Percentiles rank a stretch among this genome's conserved stretches.
Evolutionary conservation across 2,113 vertebrate species (phyloP).

Genomic region (Bufo bufo): DNA sequence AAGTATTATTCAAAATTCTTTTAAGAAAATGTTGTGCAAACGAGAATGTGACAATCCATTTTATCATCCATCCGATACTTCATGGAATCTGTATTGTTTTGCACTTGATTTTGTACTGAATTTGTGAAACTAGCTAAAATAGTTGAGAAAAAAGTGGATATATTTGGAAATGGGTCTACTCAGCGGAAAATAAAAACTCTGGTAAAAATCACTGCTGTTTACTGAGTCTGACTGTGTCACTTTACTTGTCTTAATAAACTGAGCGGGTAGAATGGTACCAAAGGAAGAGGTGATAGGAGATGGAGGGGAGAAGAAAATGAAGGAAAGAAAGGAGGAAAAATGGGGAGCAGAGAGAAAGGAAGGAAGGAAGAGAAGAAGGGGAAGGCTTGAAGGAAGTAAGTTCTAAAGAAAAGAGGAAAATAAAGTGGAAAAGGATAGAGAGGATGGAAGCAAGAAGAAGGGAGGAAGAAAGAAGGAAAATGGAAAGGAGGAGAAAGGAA

Average conservation of each 20-base stretch:
- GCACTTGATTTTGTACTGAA: constrained; percentile 64
- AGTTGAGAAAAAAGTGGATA: constrained; percentile 60
- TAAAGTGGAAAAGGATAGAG: not conserved
- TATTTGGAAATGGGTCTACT: constrained; percentile 60
- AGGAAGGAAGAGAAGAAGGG: not conserved
- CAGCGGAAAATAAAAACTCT: constrained; percentile 59
- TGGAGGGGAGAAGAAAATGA: not conserved
- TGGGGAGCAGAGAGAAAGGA: not conserved
- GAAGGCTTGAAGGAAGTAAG: not conserved
- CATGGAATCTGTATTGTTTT: constrained; percentile 59
- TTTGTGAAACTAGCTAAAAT: constrained; percentile 61
- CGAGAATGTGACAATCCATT: constrained; percentile 60
- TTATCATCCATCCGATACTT: constrained; percentile 57
- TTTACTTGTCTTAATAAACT: not conserved
- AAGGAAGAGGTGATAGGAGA: not conserved
- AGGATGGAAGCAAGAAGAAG: not conserved
- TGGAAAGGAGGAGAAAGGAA: not conserved
- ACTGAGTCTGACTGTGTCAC: not conserved
- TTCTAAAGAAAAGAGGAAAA: not conserved
- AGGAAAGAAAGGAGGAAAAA: not conserved
- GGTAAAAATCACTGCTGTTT: constrained; percentile 42
- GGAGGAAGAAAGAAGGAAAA: not conserved
- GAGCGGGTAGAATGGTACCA: not conserved
- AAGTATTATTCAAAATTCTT: constrained; percentile 55
- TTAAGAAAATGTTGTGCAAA: constrained; percentile 53